Conservation (phyloP, 2,797 vertebrate species). For the Catostomus latipinnis region DNA sequence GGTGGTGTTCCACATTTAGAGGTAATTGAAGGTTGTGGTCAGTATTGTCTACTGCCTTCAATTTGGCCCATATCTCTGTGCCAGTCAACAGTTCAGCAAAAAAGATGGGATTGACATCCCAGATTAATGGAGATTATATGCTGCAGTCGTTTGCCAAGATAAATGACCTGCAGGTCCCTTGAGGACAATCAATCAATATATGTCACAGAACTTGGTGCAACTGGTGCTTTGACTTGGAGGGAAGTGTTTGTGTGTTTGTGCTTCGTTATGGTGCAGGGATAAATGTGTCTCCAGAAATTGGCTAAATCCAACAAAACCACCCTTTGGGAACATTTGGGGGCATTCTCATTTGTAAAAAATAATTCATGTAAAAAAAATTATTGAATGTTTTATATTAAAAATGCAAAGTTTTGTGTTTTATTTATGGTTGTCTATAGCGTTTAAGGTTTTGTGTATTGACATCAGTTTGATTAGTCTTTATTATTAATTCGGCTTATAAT, state of each 20-base stretch:
- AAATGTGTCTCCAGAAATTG: too few species aligned
- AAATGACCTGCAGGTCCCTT: conserved; percentile 67
- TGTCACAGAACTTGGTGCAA: conserved; percentile 51
- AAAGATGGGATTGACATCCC: conserved; percentile 76
- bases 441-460: too few species aligned
- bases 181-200: conserved; percentile 74
- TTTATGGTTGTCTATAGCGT: too few species aligned
- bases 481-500: too few species aligned
- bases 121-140: conserved; percentile 81
- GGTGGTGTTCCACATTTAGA: conserved; percentile 49
- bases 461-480: too few species aligned
- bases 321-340: too few species aligned
- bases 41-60: conserved; percentile 24
- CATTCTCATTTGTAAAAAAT: too few species aligned
- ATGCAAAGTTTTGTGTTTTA: too few species aligned
- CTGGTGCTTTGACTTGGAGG: not conserved
- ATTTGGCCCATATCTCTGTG: conserved; percentile 25
- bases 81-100: conserved; percentile 65
- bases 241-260: not conserved
- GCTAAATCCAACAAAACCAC: too few species aligned
- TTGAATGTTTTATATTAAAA: too few species aligned
- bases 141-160: conserved; percentile 68
- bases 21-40: conserved; percentile 49
- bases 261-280: too few species aligned
- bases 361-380: too few species aligned